These are phyloP conservation scores for Patella depressa DNA, from an alignment of 2,888 invertebrate genomes.

Conservation along the genomic window DNA sequence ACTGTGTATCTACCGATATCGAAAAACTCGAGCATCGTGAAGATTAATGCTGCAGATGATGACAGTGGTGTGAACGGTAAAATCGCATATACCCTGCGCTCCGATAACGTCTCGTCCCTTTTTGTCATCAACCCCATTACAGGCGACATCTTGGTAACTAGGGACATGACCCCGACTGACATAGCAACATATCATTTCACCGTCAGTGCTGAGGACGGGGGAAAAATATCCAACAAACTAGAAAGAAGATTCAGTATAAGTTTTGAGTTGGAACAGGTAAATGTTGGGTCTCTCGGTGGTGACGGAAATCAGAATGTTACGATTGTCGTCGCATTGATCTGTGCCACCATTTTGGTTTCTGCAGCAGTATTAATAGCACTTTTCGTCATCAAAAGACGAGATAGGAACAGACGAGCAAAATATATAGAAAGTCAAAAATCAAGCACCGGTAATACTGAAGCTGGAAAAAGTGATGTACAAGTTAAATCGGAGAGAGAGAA, in stretches of 20 bases:
- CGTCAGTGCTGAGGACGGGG: too few relatives aligned
- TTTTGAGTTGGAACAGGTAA: too few relatives aligned
- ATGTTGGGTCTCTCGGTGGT: too few relatives aligned
- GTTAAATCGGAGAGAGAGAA: too few relatives aligned
- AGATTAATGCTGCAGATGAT: conserved; percentile 44
- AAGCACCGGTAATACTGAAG: too few relatives aligned
- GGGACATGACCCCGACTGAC: background rate
- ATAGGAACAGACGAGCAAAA: conserved; percentile 31
- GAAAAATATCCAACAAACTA: too few relatives aligned
- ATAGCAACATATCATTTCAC: too few relatives aligned
- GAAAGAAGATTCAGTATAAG: too few relatives aligned
- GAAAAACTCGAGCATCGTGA: conserved; percentile 40
- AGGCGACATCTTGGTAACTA: conserved; percentile 36
- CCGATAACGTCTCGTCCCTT: conserved; percentile 37
- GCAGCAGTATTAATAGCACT: conserved; percentile 59
- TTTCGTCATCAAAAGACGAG: conserved; percentile 56
- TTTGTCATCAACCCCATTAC: conserved; percentile 45
- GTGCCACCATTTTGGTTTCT: conserved; percentile 56
- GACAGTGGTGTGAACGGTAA: conserved; percentile 50
- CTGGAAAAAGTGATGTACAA: too few relatives aligned
- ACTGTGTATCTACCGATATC: conserved; percentile 42
- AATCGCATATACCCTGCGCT: conserved; percentile 44
- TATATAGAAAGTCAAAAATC: too few relatives aligned
- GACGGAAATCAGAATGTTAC: conserved; percentile 35
- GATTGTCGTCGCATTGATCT: conserved; percentile 56